A percentile compares a stretch with the other conserved stretches of the same genome.
Conservation (phyloP, 30 jellyfish, hydroid and myxozoan genomes). For the Hydractinia symbiolongicarpus region DNA sequence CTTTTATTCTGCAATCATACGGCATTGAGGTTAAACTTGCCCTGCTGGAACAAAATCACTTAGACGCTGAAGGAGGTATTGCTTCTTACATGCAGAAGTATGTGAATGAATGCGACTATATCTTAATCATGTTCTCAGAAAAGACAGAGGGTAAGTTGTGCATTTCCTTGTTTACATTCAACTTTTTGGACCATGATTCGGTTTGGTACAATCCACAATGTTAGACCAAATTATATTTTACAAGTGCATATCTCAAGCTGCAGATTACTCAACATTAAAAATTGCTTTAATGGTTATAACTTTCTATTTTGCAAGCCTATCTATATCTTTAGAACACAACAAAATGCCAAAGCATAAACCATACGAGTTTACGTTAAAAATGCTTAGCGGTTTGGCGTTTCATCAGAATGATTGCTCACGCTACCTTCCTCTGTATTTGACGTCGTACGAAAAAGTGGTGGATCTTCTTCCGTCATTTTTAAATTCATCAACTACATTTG, state of each 20-base stretch:
- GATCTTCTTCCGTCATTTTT: slow-evolving; percentile 17
- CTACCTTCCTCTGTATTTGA: slow-evolving; percentile 20
- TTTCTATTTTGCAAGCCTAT: too few species aligned
- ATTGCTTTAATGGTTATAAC: too few species aligned
- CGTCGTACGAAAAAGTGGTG: background rate
- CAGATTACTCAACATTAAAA: too few species aligned
- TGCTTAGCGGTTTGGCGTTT: slow-evolving; percentile 18
- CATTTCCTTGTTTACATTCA: too few species aligned
- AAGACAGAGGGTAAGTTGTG: background rate
- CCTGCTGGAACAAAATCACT: slow-evolving; percentile 21
- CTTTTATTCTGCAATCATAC: slow-evolving; percentile 9
- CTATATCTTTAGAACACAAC: too few species aligned
- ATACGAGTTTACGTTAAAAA: slow-evolving; percentile 29
- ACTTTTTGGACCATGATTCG: too few species aligned
- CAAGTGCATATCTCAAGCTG: too few species aligned
- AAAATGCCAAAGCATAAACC: slow-evolving; percentile 16
- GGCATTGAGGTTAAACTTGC: slow-evolving; percentile 30
- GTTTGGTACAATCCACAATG: too few species aligned
- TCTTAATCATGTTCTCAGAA: slow-evolving; percentile 13
- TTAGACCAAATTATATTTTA: too few species aligned
- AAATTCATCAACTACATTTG: slow-evolving; percentile 1
- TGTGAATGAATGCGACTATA: slow-evolving; percentile 28
- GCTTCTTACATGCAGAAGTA: slow-evolving; percentile 24
- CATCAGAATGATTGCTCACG: slow-evolving; percentile 29
- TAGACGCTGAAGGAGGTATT: slow-evolving; percentile 35